Percentiles rank a stretch among this genome's conserved stretches.
Evolutionary conservation across 1,140 invertebrate species (phyloP).

Genomic region (Telenomus remus): DNA sequence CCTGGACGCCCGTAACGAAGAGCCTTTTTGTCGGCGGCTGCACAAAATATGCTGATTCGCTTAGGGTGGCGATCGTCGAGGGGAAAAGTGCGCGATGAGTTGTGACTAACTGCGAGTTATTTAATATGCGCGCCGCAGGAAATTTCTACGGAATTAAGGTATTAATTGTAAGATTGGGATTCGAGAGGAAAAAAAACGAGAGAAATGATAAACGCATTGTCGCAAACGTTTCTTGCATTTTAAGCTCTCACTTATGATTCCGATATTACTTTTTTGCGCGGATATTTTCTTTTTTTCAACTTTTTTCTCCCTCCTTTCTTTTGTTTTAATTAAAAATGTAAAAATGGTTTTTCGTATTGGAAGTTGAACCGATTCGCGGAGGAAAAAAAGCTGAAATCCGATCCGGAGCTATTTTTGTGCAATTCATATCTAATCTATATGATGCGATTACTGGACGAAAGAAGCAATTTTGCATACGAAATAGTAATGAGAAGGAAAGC

Average conservation of each 20-base stretch:
- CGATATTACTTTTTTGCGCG: background rate
- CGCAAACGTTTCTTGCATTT: too few species aligned
- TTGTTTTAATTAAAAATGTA: background rate
- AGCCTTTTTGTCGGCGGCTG: conserved; percentile 41
- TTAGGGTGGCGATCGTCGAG: conserved; percentile 7
- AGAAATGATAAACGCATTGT: conserved; percentile 6
- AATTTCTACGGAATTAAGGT: conserved; percentile 18
- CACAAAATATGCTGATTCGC: conserved; percentile 49
- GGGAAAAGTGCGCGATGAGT: conserved; percentile 41
- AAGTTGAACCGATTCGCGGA: too few species aligned
- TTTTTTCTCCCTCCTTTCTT: too few species aligned
- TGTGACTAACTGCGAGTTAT: conserved; percentile 39
- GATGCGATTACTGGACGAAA: conserved; percentile 19
- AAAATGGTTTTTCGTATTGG: conserved; percentile 6
- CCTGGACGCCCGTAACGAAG: conserved; percentile 11
- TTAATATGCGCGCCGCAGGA: conserved; percentile 22
- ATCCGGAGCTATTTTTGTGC: background rate
- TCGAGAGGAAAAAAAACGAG: conserved; percentile 9
- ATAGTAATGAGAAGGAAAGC: conserved; percentile 9
- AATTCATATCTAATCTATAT: background rate
- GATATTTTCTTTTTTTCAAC: background rate
- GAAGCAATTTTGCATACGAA: conserved; percentile 19
- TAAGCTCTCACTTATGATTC: too few species aligned
- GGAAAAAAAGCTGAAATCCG: background rate
- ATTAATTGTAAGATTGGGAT: conserved; percentile 23